Evolutionary conservation across 2,797 vertebrate species (phyloP), one percentile per base, ranked within the genome.

Genomic region (Falco rusticolus): DNA sequence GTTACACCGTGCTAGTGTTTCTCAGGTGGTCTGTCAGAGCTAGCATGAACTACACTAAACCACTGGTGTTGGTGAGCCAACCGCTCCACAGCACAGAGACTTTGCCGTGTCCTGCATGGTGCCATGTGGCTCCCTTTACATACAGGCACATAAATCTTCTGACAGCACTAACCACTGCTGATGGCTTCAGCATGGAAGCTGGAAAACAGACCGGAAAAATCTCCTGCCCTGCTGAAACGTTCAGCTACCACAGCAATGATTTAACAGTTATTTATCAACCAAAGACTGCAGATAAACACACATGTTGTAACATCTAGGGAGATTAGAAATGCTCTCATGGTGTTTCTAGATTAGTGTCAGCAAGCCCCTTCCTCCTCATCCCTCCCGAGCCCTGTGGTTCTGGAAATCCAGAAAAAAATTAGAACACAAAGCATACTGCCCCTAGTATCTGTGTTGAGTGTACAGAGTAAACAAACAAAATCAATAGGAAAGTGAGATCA

Each of bases 401-500:
- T 96, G 92, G 84, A 91, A 92, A 92, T 78, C 76, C 88, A 95
- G 90, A 90, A 86, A 56, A 54, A 70, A 70, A 72, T 48, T 28
- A 10, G 75, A 81, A 89, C 8, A 2, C 84, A 59, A 94, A 96
- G 92, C 89, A 68, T n/a, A 61, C 34, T 70, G 79, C 66, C 79
- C 76, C 31, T 87, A 61, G 34, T n/a, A 72, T 78, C 72, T 75
- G 90, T 94, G 86, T 50, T 65, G 82, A 90, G 89, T 16, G 0
- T 87, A 93, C 37, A 84, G 76, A 95, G 84, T 92, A 94, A 96
- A 97, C 84, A 77, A 95, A 91, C 41, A 81, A 65, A 79, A 92
- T 76, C 94, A 89, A 69, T 74, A 91, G 75, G 94, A 97, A 97
- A 94, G 80, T 92, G 88, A 96, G 90, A 97, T 80, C 86, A 88